A percentile compares a stretch with the other conserved stretches of the same genome.
These are phyloP conservation scores for Scomber scombrus DNA, from an alignment of 2,113 vertebrate genomes.

Conservation along the genomic window DNA sequence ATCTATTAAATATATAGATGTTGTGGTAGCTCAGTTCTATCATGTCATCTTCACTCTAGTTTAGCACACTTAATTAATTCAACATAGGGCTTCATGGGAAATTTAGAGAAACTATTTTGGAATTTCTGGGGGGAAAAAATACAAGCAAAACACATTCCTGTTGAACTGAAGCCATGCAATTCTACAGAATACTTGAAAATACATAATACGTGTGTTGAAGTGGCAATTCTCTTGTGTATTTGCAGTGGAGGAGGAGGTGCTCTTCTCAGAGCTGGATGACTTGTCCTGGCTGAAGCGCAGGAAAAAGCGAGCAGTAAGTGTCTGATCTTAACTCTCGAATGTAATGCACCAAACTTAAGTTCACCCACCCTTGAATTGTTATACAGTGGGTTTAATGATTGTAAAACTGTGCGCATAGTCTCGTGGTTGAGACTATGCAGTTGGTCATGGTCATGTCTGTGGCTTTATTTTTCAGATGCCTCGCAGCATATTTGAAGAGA, in stretches of 20 bases:
- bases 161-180: neutral
- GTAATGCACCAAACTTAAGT: constrained; percentile 10
- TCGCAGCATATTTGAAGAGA: constrained; percentile 94
- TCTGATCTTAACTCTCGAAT: constrained; percentile 45
- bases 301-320: constrained; percentile 93
- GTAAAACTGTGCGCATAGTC: constrained; percentile 3
- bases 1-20: too few relatives aligned
- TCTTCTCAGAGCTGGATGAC: constrained; percentile 87
- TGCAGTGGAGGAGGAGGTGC: constrained; percentile 83
- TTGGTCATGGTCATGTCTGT: neutral
- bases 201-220: constrained; percentile 9
- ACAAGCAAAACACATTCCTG: neutral
- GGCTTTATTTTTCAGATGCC: constrained; percentile 85
- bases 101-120: constrained; percentile 9
- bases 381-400: constrained; percentile 2
- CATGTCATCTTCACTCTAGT: neutral
- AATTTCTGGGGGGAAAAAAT: neutral
- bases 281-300: constrained; percentile 91
- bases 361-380: constrained; percentile 15
- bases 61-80: neutral
- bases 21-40: neutral
- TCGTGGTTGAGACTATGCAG: constrained; percentile 10
- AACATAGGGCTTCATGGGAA: neutral
- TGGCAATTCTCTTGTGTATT: constrained; percentile 58
- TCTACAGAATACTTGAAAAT: constrained; percentile 21